Base-by-base conservation (phyloP, 2,888 invertebrate species). In the Temnothorax rugatulus region DNA sequence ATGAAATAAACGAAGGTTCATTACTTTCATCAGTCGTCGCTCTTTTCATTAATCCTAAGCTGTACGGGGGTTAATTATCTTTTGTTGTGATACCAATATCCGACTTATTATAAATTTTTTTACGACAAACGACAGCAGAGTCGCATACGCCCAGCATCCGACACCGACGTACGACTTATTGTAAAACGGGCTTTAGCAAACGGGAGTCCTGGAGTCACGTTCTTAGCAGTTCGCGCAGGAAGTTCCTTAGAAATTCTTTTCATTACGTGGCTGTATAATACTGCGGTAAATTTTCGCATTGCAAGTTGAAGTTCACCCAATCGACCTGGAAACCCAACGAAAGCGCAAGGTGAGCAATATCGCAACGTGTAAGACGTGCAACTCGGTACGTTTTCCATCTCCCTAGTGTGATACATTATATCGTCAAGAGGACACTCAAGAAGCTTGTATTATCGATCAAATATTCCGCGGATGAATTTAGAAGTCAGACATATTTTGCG, bases 191-290 rank as follows among this genome's bases (percentile, higher is more conserved):
- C 5, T 47, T 38, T 13, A 4, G 52, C 59, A 41, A 44, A 21
- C 4, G 15, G 29, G 25, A 44, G n/a, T 38, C 21, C 2, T 15
- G 29, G 34, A 38, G n/a, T 38, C 21, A 68, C 18, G 25, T 57
- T 25, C 38, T 15, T 57, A 41, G n/a, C 54, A 41, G 15, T 5
- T 57, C 38, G n/a, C 44, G 38, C 29, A 11, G 84, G 73, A 59
- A 41, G 61, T 84, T 76, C 77, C 54, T 52, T 74, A 29, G 71
- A 11, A 63, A 63, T 18, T 25, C 29, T 76, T 84, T 82, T 38
- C 29, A 15, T 50, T 75, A 18, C 57, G 25, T 18, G 38, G 41
- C n/a, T n/a, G 5, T 21, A 18, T 47, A 57, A 74, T 44, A 29
- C 44, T 25, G 44, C 59, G 59, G 29, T 29, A 29, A 57, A 44